Conservation (phyloP, 64 coral and sea anemone species). For the Pocillopora verrucosa region DNA sequence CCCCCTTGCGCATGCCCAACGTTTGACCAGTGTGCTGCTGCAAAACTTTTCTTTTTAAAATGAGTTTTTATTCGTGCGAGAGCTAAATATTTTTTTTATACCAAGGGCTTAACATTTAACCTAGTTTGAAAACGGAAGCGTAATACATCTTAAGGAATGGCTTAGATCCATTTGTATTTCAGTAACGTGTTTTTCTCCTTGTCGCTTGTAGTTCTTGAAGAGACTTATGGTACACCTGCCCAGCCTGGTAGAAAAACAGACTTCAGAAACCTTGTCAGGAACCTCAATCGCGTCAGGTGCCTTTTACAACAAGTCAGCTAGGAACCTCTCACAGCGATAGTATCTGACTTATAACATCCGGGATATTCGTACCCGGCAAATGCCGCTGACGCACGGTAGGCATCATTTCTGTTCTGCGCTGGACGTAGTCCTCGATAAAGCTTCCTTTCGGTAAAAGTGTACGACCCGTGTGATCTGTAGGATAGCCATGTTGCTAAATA, state of each 20-base stretch:
- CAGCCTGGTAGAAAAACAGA: conserved; percentile 43
- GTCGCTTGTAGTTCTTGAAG: conserved; percentile 37
- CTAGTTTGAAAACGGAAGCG: no score
- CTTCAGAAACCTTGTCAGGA: conserved; percentile 61
- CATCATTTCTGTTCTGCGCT: background rate
- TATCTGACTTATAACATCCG: no score
- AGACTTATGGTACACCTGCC: background rate
- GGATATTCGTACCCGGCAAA: background rate
- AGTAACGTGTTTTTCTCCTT: background rate
- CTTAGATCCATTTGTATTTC: background rate
- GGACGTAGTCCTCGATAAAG: background rate
- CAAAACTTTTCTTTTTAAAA: no score
- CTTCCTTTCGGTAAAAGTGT: background rate
- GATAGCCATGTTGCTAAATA: background rate
- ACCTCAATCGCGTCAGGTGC: conserved; percentile 45
- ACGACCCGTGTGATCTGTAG: background rate
- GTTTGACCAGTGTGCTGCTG: no score
- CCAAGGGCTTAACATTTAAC: no score
- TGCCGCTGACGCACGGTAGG: background rate
- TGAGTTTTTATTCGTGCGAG: no score
- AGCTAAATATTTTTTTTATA: no score
- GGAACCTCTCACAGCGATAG: background rate
- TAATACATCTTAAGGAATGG: no score
- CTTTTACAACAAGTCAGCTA: conserved; percentile 37
- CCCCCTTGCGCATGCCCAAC: no score